Percentiles rank a stretch among this genome's conserved stretches.
Conservation (phyloP, 1,140 invertebrate species). For the Leptinotarsa texana region DNA sequence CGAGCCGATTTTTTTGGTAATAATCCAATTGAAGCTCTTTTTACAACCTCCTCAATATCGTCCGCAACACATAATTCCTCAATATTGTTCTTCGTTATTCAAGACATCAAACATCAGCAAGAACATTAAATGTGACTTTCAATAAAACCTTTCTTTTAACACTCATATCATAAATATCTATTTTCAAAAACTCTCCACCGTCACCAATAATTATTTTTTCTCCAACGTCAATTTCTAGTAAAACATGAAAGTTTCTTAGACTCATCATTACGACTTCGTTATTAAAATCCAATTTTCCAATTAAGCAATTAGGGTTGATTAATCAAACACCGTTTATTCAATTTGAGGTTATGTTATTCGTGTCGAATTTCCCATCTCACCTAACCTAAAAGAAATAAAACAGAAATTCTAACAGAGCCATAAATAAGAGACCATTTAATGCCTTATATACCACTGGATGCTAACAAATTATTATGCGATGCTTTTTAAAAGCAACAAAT, state of each 20-base stretch:
- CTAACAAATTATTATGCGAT: slow-evolving; percentile 19
- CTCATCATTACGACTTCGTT: slow-evolving; percentile 17
- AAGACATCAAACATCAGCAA: too few relatives aligned
- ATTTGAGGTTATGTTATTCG: slow-evolving; percentile 35
- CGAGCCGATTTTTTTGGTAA: too few relatives aligned
- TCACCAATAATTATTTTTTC: too few relatives aligned
- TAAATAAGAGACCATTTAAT: slow-evolving; percentile 9
- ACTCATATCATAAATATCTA: too few relatives aligned
- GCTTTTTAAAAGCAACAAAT: slow-evolving; percentile 18
- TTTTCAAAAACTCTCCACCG: too few relatives aligned
- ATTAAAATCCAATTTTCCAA: slow-evolving; percentile 36
- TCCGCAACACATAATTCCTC: too few relatives aligned
- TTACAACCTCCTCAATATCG: too few relatives aligned
- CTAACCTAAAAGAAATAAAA: slow-evolving; percentile 11
- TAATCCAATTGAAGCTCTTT: too few relatives aligned
- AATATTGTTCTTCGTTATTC: too few relatives aligned
- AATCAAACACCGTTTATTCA: slow-evolving; percentile 35
- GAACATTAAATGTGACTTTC: too few relatives aligned
- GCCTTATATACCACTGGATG: slow-evolving; percentile 4
- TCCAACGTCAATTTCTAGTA: neutral
- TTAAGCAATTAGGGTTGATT: slow-evolving; percentile 37
- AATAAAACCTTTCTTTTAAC: too few relatives aligned
- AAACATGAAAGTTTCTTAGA: slow-evolving; percentile 1
- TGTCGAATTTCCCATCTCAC: slow-evolving; percentile 32
- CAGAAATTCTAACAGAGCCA: slow-evolving; percentile 2